phyloP scores from a whole-genome alignment of 92 coral and sea anemone species.

The Umimayanthus chanpuru region DNA sequence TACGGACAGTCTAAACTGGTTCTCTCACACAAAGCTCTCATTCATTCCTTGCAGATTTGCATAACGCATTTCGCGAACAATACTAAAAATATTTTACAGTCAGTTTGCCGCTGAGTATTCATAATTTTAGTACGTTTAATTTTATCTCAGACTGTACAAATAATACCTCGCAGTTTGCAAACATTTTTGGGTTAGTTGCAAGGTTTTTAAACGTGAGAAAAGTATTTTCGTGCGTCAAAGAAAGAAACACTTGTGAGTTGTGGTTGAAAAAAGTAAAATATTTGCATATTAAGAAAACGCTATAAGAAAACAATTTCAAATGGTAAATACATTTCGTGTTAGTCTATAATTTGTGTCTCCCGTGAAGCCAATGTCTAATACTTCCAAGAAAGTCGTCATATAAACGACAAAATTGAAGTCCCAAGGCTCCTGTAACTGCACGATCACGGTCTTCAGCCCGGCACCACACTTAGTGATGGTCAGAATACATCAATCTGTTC shows the following conservation, averaged over 20 bases:
- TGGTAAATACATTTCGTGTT: not conserved
- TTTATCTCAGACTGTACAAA: not conserved
- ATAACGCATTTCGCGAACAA: not conserved
- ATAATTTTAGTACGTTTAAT: not conserved
- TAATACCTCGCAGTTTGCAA: not conserved
- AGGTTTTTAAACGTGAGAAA: not conserved
- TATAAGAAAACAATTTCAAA: not conserved
- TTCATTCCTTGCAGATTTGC: not conserved
- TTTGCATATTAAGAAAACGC: conserved; percentile 29
- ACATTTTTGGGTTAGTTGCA: not conserved
- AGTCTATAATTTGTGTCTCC: not conserved
- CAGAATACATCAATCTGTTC: not conserved
- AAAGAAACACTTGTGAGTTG: not conserved
- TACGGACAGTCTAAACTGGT: not conserved
- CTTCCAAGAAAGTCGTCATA: not conserved
- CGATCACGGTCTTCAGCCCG: not conserved
- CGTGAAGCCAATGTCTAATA: not conserved
- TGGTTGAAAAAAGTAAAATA: not conserved
- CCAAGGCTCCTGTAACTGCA: not conserved
- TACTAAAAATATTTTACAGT: not conserved
- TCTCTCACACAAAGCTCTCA: not conserved
- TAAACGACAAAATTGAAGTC: not conserved
- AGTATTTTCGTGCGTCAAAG: not conserved
- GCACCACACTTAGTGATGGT: not conserved
- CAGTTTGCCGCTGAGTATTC: not conserved